Percentiles rank a stretch among this genome's conserved stretches.
phyloP scores from a whole-genome alignment of 92 coral and sea anemone genomes.

The Phenganax marumi region DNA sequence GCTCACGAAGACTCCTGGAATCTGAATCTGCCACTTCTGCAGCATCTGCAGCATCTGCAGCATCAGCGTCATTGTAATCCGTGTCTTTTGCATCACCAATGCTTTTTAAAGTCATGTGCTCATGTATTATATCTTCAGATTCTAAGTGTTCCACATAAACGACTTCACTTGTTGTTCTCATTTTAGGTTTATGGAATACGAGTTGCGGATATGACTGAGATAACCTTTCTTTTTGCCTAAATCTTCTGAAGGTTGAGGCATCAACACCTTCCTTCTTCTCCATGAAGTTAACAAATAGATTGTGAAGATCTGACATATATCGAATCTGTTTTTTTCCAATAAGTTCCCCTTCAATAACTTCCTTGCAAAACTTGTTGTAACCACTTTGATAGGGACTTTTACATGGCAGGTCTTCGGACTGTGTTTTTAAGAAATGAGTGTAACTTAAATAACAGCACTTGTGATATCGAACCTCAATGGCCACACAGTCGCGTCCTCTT shows the following conservation, averaged over 20 bases:
- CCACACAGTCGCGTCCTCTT: conserved; percentile 33
- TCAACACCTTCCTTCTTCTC: conserved; percentile 29
- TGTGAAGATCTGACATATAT: conserved; percentile 29
- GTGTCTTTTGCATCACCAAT: conserved; percentile 21
- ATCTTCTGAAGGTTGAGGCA: conserved; percentile 29
- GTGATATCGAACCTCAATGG: conserved; percentile 31
- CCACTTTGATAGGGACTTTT: conserved; percentile 2
- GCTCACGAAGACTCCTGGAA: conserved; percentile 4
- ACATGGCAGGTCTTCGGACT: not conserved
- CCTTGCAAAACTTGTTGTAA: conserved; percentile 20
- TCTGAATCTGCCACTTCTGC: not conserved
- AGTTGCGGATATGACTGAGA: conserved; percentile 28
- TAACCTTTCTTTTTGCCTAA: conserved; percentile 17
- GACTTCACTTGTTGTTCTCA: conserved; percentile 36
- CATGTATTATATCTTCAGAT: conserved; percentile 26
- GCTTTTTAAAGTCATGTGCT: conserved; percentile 31
- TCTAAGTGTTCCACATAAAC: conserved; percentile 37
- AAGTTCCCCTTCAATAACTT: conserved; percentile 25
- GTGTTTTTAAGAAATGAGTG: not conserved
- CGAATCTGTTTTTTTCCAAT: conserved; percentile 32
- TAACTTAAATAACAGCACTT: conserved; percentile 1
- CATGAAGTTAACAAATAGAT: conserved; percentile 13
- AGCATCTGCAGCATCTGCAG: not conserved
- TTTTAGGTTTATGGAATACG: conserved; percentile 25
- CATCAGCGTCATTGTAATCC: not conserved